phyloP scores from a whole-genome alignment of 1,140 invertebrate genomes.

The Cephus cinctus region DNA sequence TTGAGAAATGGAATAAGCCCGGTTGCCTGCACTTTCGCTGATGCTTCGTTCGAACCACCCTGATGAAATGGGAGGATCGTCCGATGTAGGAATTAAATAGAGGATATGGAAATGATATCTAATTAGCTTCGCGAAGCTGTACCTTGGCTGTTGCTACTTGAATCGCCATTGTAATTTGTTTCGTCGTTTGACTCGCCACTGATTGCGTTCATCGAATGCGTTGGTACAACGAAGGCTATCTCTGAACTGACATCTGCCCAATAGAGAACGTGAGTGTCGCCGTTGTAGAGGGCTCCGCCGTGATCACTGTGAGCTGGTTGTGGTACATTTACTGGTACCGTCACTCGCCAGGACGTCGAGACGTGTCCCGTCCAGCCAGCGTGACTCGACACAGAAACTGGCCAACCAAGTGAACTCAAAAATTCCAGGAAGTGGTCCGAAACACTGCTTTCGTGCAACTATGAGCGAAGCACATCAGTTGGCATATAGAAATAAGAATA shows the following conservation, averaged over 20 bases:
- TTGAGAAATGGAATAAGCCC: constrained; percentile 29
- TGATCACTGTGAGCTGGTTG: constrained; percentile 52
- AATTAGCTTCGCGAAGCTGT: no score
- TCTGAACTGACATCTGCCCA: constrained; percentile 96
- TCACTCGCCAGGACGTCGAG: constrained; percentile 73
- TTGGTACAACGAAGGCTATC: constrained; percentile 92
- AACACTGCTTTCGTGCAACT: constrained; percentile 54
- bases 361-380: constrained; percentile 89
- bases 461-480: background rate
- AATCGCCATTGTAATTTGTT: constrained; percentile 38
- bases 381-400: constrained; percentile 79
- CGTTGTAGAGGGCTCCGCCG: constrained; percentile 69
- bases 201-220: constrained; percentile 54
- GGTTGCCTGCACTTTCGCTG: constrained; percentile 50
- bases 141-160: constrained; percentile 42
- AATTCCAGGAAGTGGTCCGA: constrained; percentile 78
- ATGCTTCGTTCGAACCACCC: constrained; percentile 64
- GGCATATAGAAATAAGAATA: background rate
- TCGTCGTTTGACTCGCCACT: constrained; percentile 32
- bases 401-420: constrained; percentile 80
- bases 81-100: background rate
- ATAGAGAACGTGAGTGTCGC: constrained; percentile 76
- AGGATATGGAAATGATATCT: background rate
- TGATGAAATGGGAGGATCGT: constrained; percentile 11
- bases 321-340: constrained; percentile 33